Evolutionary conservation across 1,140 invertebrate genomes (phyloP).

Genomic region (Macrocentrus cingulum): DNA sequence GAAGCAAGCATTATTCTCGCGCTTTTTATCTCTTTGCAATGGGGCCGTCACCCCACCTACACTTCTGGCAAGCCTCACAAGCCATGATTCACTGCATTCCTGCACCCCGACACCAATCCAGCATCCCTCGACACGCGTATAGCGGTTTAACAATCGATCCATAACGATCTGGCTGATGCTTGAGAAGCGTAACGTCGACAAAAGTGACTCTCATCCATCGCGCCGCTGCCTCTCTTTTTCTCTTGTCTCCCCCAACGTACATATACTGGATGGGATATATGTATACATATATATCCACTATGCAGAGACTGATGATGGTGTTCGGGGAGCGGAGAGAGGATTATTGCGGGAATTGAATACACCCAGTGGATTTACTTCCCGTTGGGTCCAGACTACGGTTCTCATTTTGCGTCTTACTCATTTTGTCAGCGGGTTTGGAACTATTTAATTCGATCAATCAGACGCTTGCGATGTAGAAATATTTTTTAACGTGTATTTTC

Average conservation of each 20-base stretch:
- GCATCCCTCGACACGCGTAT: conserved; percentile 26
- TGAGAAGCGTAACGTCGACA: conserved; percentile 39
- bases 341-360: conserved; percentile 27
- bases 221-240: conserved; percentile 28
- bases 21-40: neutral
- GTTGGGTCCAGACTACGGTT: conserved; percentile 26
- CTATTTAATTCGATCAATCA: conserved; percentile 16
- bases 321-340: neutral
- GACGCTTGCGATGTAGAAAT: no score
- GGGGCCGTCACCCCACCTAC: conserved; percentile 1
- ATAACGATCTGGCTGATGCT: conserved; percentile 35
- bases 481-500: no score
- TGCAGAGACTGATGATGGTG: neutral
- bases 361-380: conserved; percentile 26
- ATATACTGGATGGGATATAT: no score
- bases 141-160: conserved; percentile 41
- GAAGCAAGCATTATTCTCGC: neutral
- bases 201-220: conserved; percentile 46
- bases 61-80: neutral
- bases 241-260: neutral
- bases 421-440: conserved; percentile 9
- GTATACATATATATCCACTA: neutral
- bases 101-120: conserved; percentile 12
- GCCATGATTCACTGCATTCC: conserved; percentile 24
- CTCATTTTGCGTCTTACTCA: conserved; percentile 15